phyloP scores from a whole-genome alignment of 2,888 invertebrate species.

The Drosophila kuntzei region DNA sequence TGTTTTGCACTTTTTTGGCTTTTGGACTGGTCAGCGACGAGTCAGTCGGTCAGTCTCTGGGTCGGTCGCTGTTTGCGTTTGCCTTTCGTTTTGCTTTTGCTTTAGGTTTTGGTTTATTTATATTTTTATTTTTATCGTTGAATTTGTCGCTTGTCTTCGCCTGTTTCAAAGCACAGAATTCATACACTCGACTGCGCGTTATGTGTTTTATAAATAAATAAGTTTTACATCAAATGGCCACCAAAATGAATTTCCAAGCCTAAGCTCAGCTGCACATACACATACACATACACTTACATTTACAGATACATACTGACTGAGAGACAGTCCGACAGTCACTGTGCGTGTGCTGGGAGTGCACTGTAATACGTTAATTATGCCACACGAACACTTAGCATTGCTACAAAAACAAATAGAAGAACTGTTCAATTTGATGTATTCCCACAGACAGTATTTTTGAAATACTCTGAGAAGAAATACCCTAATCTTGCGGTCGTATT shows the following conservation, averaged over 20 bases:
- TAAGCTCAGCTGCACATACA: slow-evolving; percentile 52
- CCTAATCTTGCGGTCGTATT: not conserved
- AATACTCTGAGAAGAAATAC: slow-evolving; percentile 14
- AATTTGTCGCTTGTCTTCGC: slow-evolving; percentile 48
- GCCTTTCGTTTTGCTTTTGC: slow-evolving; percentile 6
- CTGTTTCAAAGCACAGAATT: slow-evolving; percentile 50
- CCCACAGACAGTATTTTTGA: slow-evolving; percentile 9
- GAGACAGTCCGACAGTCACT: not conserved
- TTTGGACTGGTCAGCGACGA: slow-evolving; percentile 21
- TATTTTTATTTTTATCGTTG: slow-evolving; percentile 43
- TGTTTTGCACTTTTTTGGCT: slow-evolving; percentile 52
- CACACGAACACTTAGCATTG: slow-evolving; percentile 47
- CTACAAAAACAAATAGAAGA: slow-evolving; percentile 13
- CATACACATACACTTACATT: not conserved
- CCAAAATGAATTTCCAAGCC: slow-evolving; percentile 64
- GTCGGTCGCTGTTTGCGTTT: slow-evolving; percentile 21
- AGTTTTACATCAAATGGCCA: slow-evolving; percentile 60
- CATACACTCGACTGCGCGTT: slow-evolving; percentile 76
- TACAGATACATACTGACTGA: not conserved
- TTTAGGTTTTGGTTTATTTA: slow-evolving; percentile 14
- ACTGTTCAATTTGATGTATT: slow-evolving; percentile 44
- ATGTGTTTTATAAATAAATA: slow-evolving; percentile 71
- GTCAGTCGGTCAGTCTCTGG: not conserved
- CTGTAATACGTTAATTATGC: slow-evolving; percentile 67
- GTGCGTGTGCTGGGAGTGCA: slow-evolving; percentile 36